These are phyloP conservation scores for Mormyrus iriodes DNA, from an alignment of 2,113 vertebrate genomes.

Conservation along the genomic window DNA sequence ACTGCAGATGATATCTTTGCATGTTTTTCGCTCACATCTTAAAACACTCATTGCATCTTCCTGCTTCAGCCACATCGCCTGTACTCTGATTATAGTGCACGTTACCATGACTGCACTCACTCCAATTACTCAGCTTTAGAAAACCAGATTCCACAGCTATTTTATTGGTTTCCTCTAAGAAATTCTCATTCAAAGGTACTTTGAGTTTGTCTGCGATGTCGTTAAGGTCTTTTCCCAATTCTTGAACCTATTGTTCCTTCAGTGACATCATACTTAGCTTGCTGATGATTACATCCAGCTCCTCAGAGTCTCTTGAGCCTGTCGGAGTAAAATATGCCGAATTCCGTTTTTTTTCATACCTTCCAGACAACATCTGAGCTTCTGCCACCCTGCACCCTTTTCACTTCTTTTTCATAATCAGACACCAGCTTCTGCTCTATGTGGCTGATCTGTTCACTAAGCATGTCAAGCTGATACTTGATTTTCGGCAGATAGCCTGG, in stretches of 20 bases:
- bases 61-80: background rate
- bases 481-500: background rate
- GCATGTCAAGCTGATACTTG: background rate
- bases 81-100: background rate
- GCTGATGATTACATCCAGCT: background rate
- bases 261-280: background rate
- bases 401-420: background rate
- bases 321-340: background rate
- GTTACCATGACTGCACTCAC: background rate
- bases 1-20: background rate
- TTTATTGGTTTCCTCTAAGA: conserved; percentile 1
- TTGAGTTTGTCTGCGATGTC: background rate
- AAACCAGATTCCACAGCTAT: background rate
- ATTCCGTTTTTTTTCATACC: background rate
- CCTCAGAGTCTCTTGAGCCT: background rate
- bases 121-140: background rate
- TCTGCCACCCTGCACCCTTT: background rate
- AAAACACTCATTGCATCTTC: background rate
- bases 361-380: background rate
- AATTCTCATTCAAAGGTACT: background rate
- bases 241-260: background rate
- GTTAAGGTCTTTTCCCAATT: background rate
- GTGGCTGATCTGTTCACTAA: background rate
- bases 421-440: background rate
- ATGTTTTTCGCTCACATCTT: background rate